Evolutionary conservation across 2,888 invertebrate genomes (phyloP).

Genomic region (Epinotia demarniana): DNA sequence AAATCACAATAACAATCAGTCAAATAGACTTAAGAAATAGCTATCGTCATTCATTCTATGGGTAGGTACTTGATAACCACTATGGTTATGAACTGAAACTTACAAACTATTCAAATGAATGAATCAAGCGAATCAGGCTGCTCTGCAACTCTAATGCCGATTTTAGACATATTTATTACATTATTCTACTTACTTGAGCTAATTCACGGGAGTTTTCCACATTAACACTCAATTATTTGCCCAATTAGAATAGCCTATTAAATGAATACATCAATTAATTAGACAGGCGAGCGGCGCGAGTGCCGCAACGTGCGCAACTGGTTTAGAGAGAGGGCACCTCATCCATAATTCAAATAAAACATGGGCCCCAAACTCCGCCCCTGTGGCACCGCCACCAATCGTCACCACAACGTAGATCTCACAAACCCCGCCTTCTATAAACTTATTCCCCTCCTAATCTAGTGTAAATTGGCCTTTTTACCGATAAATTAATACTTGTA

Average conservation of each 20-base stretch:
- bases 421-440: conserved; percentile 77
- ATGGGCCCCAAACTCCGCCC: conserved; percentile 82
- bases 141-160: background rate
- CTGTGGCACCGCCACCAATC: conserved; percentile 79
- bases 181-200: conserved; percentile 54
- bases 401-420: conserved; percentile 69
- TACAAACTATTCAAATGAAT: background rate
- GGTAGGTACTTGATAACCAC: background rate
- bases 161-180: conserved; percentile 45
- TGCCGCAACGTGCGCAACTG: conserved; percentile 80
- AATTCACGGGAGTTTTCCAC: conserved; percentile 57
- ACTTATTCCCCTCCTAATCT: conserved; percentile 75
- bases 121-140: background rate
- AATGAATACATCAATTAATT: conserved; percentile 84
- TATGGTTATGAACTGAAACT: background rate
- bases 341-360: conserved; percentile 84
- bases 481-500: conserved; percentile 76
- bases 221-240: conserved; percentile 74
- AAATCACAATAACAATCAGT: background rate
- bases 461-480: conserved; percentile 77
- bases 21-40: background rate
- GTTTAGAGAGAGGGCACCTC: conserved; percentile 77
- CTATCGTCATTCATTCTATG: background rate
- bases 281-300: conserved; percentile 80
- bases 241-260: conserved; percentile 80